Base-by-base conservation (phyloP, 1,140 invertebrate genomes). In the Pseudomyrmex sp. region DNA sequence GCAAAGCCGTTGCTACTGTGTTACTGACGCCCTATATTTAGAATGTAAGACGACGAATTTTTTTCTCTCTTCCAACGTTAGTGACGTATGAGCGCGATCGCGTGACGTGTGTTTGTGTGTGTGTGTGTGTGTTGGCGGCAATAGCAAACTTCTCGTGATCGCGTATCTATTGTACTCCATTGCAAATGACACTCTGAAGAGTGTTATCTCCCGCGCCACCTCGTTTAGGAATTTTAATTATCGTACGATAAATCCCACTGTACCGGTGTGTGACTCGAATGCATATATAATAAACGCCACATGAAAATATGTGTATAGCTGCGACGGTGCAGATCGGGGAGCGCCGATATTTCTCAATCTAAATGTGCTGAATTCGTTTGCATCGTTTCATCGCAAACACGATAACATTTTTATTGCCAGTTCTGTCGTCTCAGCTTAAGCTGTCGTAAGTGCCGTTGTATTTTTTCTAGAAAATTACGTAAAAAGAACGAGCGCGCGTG, bases 1-100 rank as follows among this genome's bases (percentile, higher is more conserved):
- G 88, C 86, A 89, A 84, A 89, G 86, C 86, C 87, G 68, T 84
- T 46, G 92, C 92, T 93, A 93, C 92, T 85, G 92, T 91, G 83
- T 92, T 91, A 91, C 90, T 88, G 82, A 80, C 83, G 89, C 73
- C 82, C 73, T 76, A 87, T 72, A 90, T 90, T 92, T 85, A 76
- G 62, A 84, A 35, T 9, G 56, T 75, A 79, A 63, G 63, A 63
- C 35, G 50, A 84, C 20, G 50, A 84, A 80, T 65, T 86, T 79
- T 77, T 84, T 61, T 79, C 12, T 18, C 75, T 59, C 75, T 59
- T n/a, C 4, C 76, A 26, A 20, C 54, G 54, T 23, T 58, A 79
- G 35, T 79, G 18, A 79, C 18, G 65, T 13, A 18, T n/a, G 23
- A 35, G 12, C 48, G 61, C 50, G 35, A 56, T 77, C 26, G 61